A percentile compares a stretch with the other conserved stretches of the same genome.
These are phyloP conservation scores for Phylloscopus collybita DNA, from an alignment of 2,797 vertebrate species.

Conservation along the genomic window DNA sequence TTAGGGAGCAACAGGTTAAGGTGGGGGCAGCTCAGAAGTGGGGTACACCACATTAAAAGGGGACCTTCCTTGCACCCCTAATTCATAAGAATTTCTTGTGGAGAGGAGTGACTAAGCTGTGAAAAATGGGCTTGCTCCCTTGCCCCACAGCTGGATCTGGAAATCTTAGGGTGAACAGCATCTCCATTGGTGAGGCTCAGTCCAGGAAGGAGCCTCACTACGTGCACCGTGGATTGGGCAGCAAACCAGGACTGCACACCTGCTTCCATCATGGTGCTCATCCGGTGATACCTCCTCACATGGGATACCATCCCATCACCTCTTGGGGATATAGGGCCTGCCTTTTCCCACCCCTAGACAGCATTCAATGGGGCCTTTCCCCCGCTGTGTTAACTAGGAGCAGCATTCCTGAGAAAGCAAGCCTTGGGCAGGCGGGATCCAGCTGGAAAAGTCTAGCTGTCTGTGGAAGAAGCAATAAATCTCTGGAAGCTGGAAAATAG, in stretches of 20 bases:
- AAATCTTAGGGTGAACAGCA: neutral
- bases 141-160: neutral
- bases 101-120: neutral
- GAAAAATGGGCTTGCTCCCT: neutral
- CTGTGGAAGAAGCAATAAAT: conserved; percentile 58
- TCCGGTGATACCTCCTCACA: rapidly evolving
- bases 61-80: neutral
- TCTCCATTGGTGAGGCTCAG: neutral
- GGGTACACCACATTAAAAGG: rapidly evolving
- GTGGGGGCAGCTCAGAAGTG: neutral
- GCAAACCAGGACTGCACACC: neutral
- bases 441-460: conserved; percentile 51
- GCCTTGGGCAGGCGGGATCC: conserved; percentile 18
- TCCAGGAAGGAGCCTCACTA: neutral
- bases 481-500: conserved; percentile 41
- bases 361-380: rapidly evolving
- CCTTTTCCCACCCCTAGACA: neutral
- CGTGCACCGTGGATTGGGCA: rapidly evolving
- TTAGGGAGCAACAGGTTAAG: neutral
- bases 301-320: no score
- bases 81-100: neutral
- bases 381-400: rapidly evolving
- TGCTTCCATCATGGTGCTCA: rapidly evolving
- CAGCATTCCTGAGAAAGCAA: neutral
- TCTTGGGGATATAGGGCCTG: neutral